Percentiles rank a stretch among this genome's conserved stretches.
Evolutionary conservation across 2,888 invertebrate species (phyloP).

Genomic region (Dioctria linearis): DNA sequence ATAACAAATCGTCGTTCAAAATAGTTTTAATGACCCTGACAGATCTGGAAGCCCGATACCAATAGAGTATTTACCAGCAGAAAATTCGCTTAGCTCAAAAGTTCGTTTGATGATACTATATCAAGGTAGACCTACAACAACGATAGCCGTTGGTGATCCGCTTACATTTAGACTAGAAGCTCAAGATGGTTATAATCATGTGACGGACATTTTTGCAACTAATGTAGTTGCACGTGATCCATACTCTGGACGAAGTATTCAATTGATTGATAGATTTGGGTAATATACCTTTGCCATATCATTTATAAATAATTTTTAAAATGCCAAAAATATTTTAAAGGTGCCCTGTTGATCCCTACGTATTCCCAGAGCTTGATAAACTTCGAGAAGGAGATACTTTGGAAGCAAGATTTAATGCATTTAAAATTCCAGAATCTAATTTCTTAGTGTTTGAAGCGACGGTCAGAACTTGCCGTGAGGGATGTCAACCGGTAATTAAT

Average conservation of each 20-base stretch:
- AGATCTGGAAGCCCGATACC: constrained; percentile 94
- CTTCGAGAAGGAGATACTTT: constrained; percentile 88
- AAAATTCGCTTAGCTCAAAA: constrained; percentile 91
- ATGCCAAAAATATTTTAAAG: constrained; percentile 70
- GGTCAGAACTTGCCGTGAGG: constrained; percentile 89
- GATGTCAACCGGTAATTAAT: constrained; percentile 83
- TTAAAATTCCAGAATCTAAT: constrained; percentile 95
- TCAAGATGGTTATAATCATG: constrained; percentile 90
- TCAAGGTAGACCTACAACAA: constrained; percentile 92
- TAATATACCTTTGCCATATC: constrained; percentile 66
- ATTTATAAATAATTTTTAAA: neutral
- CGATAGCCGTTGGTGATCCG: constrained; percentile 94
- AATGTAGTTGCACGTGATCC: constrained; percentile 95
- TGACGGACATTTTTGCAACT: constrained; percentile 92
- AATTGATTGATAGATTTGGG: constrained; percentile 91
- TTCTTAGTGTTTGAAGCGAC: constrained; percentile 94
- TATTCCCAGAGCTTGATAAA: constrained; percentile 91
- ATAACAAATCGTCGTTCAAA: constrained; percentile 59
- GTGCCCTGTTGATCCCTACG: constrained; percentile 92
- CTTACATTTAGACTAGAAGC: constrained; percentile 90
- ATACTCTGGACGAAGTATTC: constrained; percentile 90
- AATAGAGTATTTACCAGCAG: constrained; percentile 92
- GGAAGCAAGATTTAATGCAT: constrained; percentile 93
- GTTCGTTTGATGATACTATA: constrained; percentile 88
- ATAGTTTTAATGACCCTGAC: constrained; percentile 73